Evolutionary conservation across 2,113 vertebrate species (phyloP).

Genomic region (Callaeas wilsoni): DNA sequence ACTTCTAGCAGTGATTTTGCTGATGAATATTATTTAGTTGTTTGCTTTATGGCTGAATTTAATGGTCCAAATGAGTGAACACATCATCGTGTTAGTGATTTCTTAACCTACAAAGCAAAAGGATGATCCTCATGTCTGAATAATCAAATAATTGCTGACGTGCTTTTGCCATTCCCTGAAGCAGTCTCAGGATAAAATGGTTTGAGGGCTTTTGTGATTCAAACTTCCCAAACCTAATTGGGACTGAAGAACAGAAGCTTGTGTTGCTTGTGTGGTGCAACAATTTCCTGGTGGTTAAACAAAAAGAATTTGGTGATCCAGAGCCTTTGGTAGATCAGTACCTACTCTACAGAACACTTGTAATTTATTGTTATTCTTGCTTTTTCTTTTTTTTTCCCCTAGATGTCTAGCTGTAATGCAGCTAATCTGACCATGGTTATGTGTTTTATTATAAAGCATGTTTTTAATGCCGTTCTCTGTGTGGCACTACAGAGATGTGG

Average conservation of each 20-base stretch:
- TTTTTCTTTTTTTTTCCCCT: neutral
- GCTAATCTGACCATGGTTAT: neutral
- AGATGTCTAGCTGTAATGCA: neutral
- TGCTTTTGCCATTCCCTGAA: conserved; percentile 21
- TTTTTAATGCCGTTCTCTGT: neutral
- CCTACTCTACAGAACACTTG: neutral
- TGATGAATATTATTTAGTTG: neutral
- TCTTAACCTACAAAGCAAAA: neutral
- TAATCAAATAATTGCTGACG: conserved; percentile 28
- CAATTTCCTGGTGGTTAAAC: neutral
- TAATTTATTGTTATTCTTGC: neutral
- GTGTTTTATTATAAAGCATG: neutral
- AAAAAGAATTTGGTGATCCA: neutral
- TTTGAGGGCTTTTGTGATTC: neutral
- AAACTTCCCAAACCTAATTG: neutral
- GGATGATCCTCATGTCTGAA: neutral
- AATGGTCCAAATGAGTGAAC: neutral
- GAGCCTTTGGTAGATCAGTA: neutral
- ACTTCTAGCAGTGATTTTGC: neutral
- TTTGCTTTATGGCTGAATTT: neutral
- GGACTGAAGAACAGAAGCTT: neutral
- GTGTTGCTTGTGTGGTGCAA: neutral
- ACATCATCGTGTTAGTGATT: neutral
- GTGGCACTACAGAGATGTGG: neutral
- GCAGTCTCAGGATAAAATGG: neutral